phyloP scores from a whole-genome alignment of 92 coral and sea anemone genomes.

The Siderastrea siderea region DNA sequence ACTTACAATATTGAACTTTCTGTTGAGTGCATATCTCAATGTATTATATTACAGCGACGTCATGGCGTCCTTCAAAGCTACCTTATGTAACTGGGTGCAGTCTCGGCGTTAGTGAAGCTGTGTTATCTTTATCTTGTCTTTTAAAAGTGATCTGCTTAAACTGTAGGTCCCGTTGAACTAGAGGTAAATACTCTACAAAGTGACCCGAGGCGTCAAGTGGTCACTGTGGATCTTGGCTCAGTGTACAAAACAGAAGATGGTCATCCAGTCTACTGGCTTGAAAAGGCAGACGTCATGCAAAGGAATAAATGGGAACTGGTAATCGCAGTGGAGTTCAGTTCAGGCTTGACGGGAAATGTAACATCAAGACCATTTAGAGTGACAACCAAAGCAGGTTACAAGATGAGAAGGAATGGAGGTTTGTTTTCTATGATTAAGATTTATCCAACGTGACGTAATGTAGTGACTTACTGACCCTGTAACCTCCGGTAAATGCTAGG shows the following conservation, averaged over 20 bases:
- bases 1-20: no score
- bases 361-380: slow-evolving; percentile 48
- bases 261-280: slow-evolving; percentile 76
- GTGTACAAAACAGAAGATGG: slow-evolving; percentile 79
- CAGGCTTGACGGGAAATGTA: slow-evolving; percentile 39
- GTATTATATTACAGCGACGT: no score
- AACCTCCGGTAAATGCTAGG: no score
- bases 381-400: slow-evolving; percentile 44
- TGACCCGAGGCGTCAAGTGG: slow-evolving; percentile 35
- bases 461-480: no score
- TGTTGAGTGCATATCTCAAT: no score
- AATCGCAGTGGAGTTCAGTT: slow-evolving; percentile 42
- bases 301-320: slow-evolving; percentile 79
- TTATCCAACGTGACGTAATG: no score
- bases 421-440: not conserved
- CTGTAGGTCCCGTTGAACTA: slow-evolving; percentile 71
- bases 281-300: slow-evolving; percentile 75
- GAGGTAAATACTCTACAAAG: slow-evolving; percentile 32
- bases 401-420: slow-evolving; percentile 45
- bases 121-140: not conserved
- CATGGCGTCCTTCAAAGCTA: no score
- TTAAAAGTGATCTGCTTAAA: not conserved
- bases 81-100: no score
- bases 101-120: not conserved
- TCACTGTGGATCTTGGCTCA: slow-evolving; percentile 81